Conservation (phyloP, 2,888 invertebrate species). For the Lagria hirta region DNA sequence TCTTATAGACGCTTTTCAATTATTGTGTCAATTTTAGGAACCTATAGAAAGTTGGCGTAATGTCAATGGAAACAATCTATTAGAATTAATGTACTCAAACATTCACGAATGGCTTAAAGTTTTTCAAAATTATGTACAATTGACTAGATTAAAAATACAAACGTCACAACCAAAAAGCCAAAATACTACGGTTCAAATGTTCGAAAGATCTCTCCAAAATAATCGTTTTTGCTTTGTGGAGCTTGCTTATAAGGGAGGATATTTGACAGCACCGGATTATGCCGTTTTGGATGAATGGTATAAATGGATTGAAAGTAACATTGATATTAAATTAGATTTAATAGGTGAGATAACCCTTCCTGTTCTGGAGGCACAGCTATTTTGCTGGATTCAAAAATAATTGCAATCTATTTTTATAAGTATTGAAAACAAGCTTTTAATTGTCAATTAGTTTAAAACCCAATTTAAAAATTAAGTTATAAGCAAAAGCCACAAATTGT, state of each 20-base stretch:
- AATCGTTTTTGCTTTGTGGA: constrained; percentile 78
- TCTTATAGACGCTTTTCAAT: neutral
- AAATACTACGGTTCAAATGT: constrained; percentile 74
- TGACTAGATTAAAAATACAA: constrained; percentile 86
- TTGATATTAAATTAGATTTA: constrained; percentile 77
- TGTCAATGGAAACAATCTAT: constrained; percentile 74
- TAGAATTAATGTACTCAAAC: constrained; percentile 86
- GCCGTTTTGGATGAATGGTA: constrained; percentile 86
- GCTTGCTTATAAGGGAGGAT: constrained; percentile 68
- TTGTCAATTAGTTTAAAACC: no score
- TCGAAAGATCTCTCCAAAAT: constrained; percentile 87
- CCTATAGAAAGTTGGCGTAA: constrained; percentile 86
- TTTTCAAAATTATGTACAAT: constrained; percentile 88
- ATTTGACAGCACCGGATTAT: constrained; percentile 74
- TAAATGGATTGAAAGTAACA: constrained; percentile 71
- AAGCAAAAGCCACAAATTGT: no score
- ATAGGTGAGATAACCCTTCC: no score
- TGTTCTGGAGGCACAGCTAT: no score
- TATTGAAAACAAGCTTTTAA: no score
- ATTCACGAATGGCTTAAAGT: constrained; percentile 80
- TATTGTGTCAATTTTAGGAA: constrained; percentile 55
- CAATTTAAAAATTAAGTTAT: no score
- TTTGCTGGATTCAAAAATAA: no score
- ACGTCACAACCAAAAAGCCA: constrained; percentile 57
- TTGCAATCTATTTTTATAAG: no score